Evolutionary conservation across 35 echinoderm and acorn worm genomes (phyloP).

Genomic region (Amphiura filiformis): DNA sequence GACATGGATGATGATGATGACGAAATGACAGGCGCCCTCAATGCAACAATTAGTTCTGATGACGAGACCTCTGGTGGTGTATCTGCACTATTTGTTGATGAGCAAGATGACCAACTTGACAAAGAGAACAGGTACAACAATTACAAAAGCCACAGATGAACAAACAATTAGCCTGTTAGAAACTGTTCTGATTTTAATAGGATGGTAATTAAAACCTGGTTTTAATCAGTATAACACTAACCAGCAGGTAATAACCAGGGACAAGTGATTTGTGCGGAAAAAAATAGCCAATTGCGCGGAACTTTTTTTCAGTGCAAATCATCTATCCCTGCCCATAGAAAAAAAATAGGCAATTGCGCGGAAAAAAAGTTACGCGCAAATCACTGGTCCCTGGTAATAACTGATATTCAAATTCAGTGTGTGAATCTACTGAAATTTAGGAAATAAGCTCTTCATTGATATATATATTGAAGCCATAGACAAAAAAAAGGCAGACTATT

Average conservation of each 20-base stretch:
- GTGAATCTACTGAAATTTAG: neutral
- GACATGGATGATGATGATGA: neutral
- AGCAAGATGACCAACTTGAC: neutral
- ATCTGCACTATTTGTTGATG: neutral
- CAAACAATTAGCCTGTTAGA: no score
- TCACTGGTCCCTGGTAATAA: neutral
- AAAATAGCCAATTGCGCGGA: no score
- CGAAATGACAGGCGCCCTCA: neutral
- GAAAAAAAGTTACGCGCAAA: neutral
- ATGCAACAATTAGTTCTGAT: neutral
- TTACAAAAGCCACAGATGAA: no score
- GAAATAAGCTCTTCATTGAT: no score
- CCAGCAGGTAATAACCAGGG: no score
- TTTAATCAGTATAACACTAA: neutral
- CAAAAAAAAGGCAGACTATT: no score
- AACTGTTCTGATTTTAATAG: neutral
- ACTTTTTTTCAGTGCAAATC: no score
- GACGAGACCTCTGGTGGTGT: neutral
- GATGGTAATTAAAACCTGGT: neutral
- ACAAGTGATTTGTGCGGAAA: no score
- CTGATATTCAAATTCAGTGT: neutral
- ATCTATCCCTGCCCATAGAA: no score
- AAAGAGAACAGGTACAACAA: neutral
- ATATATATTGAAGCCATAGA: no score
- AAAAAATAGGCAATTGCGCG: no score